phyloP scores from a whole-genome alignment of 2,113 vertebrate genomes.

The Pollimyrus isidori region DNA sequence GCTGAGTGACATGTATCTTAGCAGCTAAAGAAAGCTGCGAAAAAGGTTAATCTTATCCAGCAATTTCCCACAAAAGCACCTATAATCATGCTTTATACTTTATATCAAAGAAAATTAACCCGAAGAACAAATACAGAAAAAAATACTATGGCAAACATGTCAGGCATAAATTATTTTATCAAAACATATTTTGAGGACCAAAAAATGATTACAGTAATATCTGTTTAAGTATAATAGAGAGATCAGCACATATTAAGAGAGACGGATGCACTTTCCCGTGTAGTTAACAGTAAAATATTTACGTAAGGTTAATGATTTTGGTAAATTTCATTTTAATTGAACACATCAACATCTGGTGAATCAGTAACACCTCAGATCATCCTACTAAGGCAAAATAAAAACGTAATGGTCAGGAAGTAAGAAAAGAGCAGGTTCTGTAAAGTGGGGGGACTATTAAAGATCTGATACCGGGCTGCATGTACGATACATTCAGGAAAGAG shows the following conservation, averaged over 20 bases:
- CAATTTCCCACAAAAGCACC: constrained; percentile 97
- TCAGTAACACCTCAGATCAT: neutral
- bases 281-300: neutral
- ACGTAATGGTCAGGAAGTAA: neutral
- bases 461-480: neutral
- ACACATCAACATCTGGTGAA: neutral
- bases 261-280: neutral
- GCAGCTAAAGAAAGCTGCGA: constrained; percentile 99
- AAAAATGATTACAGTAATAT: neutral
- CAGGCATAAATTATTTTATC: neutral
- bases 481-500: neutral
- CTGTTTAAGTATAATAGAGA: neutral
- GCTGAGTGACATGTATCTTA: constrained; percentile 99
- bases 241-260: neutral
- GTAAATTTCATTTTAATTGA: neutral
- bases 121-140: constrained; percentile 36
- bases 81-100: constrained; percentile 97
- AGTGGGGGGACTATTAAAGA: neutral
- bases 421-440: neutral
- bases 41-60: constrained; percentile 99
- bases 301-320: neutral
- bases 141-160: neutral
- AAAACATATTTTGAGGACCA: neutral
- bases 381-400: neutral
- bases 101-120: constrained; percentile 86